Evolutionary conservation across 2,888 invertebrate genomes (phyloP), one percentile per base, ranked within the genome.

Genomic region (Abscondita cerata): DNA sequence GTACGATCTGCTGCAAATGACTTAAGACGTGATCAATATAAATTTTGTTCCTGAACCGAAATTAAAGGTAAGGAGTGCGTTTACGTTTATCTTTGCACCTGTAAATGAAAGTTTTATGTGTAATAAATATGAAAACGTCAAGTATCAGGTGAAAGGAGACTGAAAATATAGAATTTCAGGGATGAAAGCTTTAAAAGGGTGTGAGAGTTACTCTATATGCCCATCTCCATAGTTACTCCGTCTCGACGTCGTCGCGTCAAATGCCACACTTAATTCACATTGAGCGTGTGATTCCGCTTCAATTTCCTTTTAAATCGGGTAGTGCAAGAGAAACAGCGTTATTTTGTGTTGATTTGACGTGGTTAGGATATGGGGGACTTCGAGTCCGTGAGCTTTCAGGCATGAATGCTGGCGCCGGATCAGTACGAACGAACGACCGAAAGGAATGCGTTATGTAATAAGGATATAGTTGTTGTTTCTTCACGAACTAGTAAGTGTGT

Each of bases 171-270:
- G 33, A 52, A 40, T 40, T 50, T 52, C 41, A 31, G 61, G 61
- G 59, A 56, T 54, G 54, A 52, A 15, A 15, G 59, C 33, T 50
- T 52, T 53, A 44, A n/a, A n/a, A 50, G 52, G 63, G 51, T 58
- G 70, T 52, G 64, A 51, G 50, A 55, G 56, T 60, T 52, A 59
- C 57, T 52, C 18, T 36, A 67, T n/a, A n/a, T 73, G 71, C 72
- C 70, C 66, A 72, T 75, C 75, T 72, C 75, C 74, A 75, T 75
- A 75, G 75, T 73, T 71, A 75, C 75, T 70, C 70, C 73, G 59
- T 59, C 62, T 61, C 64, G 62, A 52, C 58, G 61, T n/a, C n/a
- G n/a, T 62, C 66, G 62, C 64, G 67, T 59, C 64, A 62, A 62
- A 58, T 61, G 64, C 52, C 31, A 19, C 52, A 34, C 53, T 48